Evolutionary conservation across 2,888 invertebrate genomes (phyloP), one percentile per base, ranked within the genome.

Genomic region (Scaptomyza flava): DNA sequence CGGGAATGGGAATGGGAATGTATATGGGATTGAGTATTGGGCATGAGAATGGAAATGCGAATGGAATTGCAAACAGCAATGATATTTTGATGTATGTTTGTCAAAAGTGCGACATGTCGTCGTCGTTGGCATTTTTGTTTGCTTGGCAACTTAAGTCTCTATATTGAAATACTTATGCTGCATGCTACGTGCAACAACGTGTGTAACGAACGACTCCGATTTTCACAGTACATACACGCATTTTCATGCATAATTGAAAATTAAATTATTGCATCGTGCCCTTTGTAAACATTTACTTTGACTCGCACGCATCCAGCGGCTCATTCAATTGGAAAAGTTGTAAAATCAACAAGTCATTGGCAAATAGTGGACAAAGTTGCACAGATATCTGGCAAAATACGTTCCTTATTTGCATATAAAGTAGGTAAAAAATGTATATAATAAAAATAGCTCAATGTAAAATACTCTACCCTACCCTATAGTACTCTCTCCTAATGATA

Each of bases 281-380:
- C 64, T 45, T 47, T 48, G 42, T 72, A 85, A 75, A 72, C 70
- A 76, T 61, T 79, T 59, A 47, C 54, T 41, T 17, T 64, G 36
- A 36, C 61, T 54, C 45, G 43, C 43, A 51, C 62, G 36, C 45
- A 52, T 60, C 45, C 66, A 57, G 38, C 33, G 60, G 66, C 58
- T 63, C 68, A 79, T 72, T 79, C 87, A 81, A 81, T 81, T 79
- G 87, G 64, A 75, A 83, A 84, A 84, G 67, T 79, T 81, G 68
- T 87, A 84, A 87, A 81, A 87, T 87, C 83, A 84, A 84, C 83
- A 84, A 84, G 87, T 84, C 87, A 84, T 77, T 68, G 70, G 72
- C 70, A 79, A 83, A 86, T 69, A 79, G 68, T 54, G 17, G 31
- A 60, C 62, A 72, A 47, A 67, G 66, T 61, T 53, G 6, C 23